Percentiles rank a stretch among this genome's conserved stretches.
phyloP scores from a whole-genome alignment of 2,888 invertebrate genomes.

The Rosalia funebris region DNA sequence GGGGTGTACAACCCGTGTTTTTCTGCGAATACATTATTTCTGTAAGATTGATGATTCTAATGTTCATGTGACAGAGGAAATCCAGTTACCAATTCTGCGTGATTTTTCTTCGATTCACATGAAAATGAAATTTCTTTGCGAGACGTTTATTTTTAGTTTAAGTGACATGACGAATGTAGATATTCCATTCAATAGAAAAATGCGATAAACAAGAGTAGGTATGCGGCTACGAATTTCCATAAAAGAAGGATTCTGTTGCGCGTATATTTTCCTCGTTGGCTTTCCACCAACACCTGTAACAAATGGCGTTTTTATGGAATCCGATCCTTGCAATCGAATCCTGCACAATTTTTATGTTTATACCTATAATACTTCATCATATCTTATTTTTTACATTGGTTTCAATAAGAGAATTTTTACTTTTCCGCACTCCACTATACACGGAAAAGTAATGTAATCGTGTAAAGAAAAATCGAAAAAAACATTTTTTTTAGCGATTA shows the following conservation, averaged over 20 bases:
- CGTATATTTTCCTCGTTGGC: not conserved
- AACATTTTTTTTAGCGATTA: too few relatives aligned
- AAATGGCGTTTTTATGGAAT: not conserved
- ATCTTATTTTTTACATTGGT: not conserved
- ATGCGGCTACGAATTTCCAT: not conserved
- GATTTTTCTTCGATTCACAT: conserved; percentile 46
- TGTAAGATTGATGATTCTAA: conserved; percentile 53
- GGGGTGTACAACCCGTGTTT: conserved; percentile 40
- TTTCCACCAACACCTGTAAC: not conserved
- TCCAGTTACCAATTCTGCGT: conserved; percentile 48
- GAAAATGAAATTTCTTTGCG: conserved; percentile 41
- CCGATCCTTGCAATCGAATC: not conserved
- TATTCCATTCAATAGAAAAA: conserved; percentile 23
- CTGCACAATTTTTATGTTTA: not conserved
- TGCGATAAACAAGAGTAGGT: conserved; percentile 17
- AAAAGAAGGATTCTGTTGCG: not conserved
- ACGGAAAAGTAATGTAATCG: too few relatives aligned
- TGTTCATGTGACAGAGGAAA: conserved; percentile 49
- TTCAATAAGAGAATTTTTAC: not conserved
- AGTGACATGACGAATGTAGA: conserved; percentile 28
- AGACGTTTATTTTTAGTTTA: conserved; percentile 28
- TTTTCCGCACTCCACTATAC: too few relatives aligned
- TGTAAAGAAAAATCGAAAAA: too few relatives aligned
- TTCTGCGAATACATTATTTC: conserved; percentile 52
- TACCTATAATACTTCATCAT: not conserved